phyloP scores from a whole-genome alignment of 2,797 vertebrate species.

The Phoebastria nigripes region DNA sequence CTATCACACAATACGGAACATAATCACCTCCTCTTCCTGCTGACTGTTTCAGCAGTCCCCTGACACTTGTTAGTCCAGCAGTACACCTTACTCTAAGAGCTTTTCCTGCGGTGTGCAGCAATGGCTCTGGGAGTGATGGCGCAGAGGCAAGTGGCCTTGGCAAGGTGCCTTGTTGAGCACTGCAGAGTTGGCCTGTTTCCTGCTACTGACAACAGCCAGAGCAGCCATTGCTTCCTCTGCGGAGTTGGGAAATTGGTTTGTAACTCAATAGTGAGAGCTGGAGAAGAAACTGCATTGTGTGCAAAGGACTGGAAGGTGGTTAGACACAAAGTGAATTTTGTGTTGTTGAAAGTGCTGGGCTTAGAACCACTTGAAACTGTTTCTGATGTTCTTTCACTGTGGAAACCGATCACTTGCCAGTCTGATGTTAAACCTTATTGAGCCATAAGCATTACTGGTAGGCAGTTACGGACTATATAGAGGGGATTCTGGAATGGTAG shows the following conservation, averaged over 20 bases:
- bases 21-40: not conserved
- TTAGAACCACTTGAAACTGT: not conserved
- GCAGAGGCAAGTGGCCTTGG: not conserved
- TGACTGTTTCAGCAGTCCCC: not conserved
- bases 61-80: not conserved
- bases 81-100: not conserved
- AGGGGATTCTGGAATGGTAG: not conserved
- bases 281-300: not conserved
- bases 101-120: not conserved
- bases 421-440: not conserved
- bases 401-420: not conserved
- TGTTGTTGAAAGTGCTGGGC: not conserved
- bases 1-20: rapidly evolving
- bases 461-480: not conserved
- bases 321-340: not conserved
- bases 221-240: not conserved
- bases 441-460: not conserved
- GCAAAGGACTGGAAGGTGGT: not conserved
- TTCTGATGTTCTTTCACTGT: not conserved
- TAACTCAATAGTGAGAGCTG: not conserved
- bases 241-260: not conserved
- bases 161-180: not conserved
- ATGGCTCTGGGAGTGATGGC: not conserved
- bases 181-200: conserved; percentile 24
- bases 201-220: not conserved